Base-by-base conservation (phyloP, 1,140 invertebrate genomes). In the Scaptomyza hsui region DNA sequence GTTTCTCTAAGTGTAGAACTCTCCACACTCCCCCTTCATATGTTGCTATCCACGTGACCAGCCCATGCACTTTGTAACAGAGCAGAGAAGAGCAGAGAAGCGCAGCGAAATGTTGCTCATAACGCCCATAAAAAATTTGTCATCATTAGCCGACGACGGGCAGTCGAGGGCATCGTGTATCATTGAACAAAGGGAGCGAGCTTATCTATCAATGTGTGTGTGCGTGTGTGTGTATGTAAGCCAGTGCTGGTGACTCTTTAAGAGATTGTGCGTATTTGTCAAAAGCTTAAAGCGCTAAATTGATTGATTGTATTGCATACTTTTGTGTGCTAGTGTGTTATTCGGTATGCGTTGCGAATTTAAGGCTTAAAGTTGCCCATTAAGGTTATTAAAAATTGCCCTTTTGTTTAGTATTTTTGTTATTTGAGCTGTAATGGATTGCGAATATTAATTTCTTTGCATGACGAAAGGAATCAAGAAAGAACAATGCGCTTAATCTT, bases 371-470 rank as follows among this genome's bases (percentile, higher is more conserved):
- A 88, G 77, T 59, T 64, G 77, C 41, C 81, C 82, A 86, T 86
- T 86, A 86, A 39, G 65, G 78, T 89, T 86, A 88, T 86, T 86
- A 86, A 86, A 86, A 72, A 56, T 39, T 59, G 70, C 26, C 37
- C 69, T 55, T 69, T 49, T 47, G 53, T 59, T 60, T 37, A 15
- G 4, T 21, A 41, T 47, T 37, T 37, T 41, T 41, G 75, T 80
- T 88, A 82, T 82, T 88, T 82, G 78, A 75, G 72, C 60, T 60
- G 71, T 88, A 86, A 86, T 86, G 81, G 83, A 86, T 82, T 82
- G 82, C 83, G 82, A 88, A 89, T 86, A 86, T 88, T 88, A 88
- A 88, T 88, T 88, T 78, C 83, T 78, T 88, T 75, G 83, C 82
- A 88, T 88, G 83, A 82, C 72, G 78, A 78, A 88, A 88, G 71